Base-by-base conservation (phyloP, 1,140 invertebrate genomes). In the Drosophila rhopaloa region DNA sequence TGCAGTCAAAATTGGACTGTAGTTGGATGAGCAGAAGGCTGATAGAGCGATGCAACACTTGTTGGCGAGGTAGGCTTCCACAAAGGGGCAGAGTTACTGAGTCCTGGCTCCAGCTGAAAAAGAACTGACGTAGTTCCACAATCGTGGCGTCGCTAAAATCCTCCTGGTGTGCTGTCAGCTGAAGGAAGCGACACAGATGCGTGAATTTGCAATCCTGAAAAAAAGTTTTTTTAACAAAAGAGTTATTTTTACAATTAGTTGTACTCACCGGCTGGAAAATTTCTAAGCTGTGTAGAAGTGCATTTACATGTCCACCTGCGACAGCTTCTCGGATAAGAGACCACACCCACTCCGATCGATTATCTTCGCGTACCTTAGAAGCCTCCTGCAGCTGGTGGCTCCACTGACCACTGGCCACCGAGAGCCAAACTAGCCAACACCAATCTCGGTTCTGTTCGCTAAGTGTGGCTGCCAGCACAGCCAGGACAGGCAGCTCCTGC, bases 381-480 rank as follows among this genome's bases (percentile, higher is more conserved):
- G 50, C 37, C 10, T 74, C 65, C 43, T 56, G 62, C 0, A 77
- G 38, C 7, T 88, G 32, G 19, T 93, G 81, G 10, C 81, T 59
- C 77, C 93, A 86, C 54, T 93, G 85, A 2, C 93, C 92, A 27
- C 92, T 93, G 24, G 84, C 71, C 13, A 91, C 83, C 1, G 78
- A 59, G 32, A 95, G 84, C 94, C 94, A 95, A 4, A 94, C 94
- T 11, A 94, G 92, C 93, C 94, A 95, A 83, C 93, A 94, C 51
- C 91, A 92, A 14, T 89, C 79, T 0, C 76, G 43, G 62, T 86
- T 90, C n/a, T 61, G 29, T 0, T 41, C 43, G 54, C 61, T 72
- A 0, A 90, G 24, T 2, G 72, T 78, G 6, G 94, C 94, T 4
- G 95, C 94, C 5, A 95, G 81, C 38, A 95, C 91, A 35, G 94